phyloP scores from a whole-genome alignment of 1,140 invertebrate species.

The Diplogasteroides magnus region DNA sequence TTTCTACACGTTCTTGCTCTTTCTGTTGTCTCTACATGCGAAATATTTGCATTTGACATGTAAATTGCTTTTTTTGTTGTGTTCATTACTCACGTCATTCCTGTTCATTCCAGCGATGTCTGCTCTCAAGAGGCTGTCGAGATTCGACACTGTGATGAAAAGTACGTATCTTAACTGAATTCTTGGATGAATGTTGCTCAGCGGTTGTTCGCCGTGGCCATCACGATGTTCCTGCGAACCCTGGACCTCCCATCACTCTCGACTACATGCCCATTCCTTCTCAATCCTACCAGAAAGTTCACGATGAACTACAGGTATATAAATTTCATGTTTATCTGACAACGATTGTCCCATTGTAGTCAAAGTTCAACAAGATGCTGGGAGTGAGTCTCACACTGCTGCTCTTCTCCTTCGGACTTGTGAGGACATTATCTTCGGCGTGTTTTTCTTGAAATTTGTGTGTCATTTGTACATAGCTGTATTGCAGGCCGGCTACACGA shows the following conservation, averaged over 20 bases:
- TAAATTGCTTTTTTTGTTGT: too few relatives aligned
- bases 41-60: too few relatives aligned
- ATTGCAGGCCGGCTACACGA: conserved; percentile 19
- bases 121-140: too few relatives aligned
- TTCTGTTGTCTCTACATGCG: too few relatives aligned
- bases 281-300: conserved; percentile 21
- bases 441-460: not conserved
- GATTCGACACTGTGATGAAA: too few relatives aligned
- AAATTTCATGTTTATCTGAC: not conserved
- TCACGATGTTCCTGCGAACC: too few relatives aligned
- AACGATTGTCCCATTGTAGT: not conserved
- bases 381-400: conserved; percentile 22
- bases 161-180: too few relatives aligned
- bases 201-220: too few relatives aligned
- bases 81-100: too few relatives aligned
- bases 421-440: conserved; percentile 7
- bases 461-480: not conserved
- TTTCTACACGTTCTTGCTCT: too few relatives aligned
- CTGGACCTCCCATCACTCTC: conserved; percentile 28
- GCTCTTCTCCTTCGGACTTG: conserved; percentile 13
- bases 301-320: not conserved
- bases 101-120: too few relatives aligned
- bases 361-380: conserved; percentile 30
- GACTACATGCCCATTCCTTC: conserved; percentile 29
- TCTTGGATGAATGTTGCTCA: too few relatives aligned